phyloP scores from a whole-genome alignment of 2,797 vertebrate species.

The Spinus pinus region DNA sequence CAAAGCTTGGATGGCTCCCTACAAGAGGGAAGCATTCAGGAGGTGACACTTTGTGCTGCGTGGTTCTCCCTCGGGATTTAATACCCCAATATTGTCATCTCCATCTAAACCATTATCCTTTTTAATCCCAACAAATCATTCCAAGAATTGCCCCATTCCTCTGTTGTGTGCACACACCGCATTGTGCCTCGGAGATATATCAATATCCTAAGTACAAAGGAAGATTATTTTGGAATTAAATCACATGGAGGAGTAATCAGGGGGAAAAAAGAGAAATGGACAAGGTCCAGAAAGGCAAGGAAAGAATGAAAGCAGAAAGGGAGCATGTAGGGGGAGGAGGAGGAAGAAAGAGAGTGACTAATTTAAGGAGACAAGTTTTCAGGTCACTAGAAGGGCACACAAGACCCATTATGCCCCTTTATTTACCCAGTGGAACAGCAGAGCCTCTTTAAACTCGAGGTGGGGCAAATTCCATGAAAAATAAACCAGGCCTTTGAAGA shows the following conservation, averaged over 20 bases:
- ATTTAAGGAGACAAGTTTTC: constrained; percentile 51
- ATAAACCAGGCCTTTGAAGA: background rate
- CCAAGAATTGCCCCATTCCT: background rate
- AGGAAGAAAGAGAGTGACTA: background rate
- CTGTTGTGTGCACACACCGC: accelerated
- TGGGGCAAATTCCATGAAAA: background rate
- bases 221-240: background rate
- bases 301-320: background rate
- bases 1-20: background rate
- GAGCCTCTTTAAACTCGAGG: constrained; percentile 1
- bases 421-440: constrained; percentile 13
- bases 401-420: constrained; percentile 12
- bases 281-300: background rate
- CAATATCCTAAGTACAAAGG: background rate
- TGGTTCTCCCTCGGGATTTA: background rate
- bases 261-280: background rate
- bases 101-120: background rate
- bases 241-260: background rate
- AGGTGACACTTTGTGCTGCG: background rate
- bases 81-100: background rate
- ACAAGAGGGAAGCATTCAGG: background rate
- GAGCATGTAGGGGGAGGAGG: background rate
- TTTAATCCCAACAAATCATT: background rate
- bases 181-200: background rate
- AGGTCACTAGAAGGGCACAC: constrained; percentile 42